Evolutionary conservation across 2,113 vertebrate species (phyloP).

Genomic region (Ranitomeya imitator): DNA sequence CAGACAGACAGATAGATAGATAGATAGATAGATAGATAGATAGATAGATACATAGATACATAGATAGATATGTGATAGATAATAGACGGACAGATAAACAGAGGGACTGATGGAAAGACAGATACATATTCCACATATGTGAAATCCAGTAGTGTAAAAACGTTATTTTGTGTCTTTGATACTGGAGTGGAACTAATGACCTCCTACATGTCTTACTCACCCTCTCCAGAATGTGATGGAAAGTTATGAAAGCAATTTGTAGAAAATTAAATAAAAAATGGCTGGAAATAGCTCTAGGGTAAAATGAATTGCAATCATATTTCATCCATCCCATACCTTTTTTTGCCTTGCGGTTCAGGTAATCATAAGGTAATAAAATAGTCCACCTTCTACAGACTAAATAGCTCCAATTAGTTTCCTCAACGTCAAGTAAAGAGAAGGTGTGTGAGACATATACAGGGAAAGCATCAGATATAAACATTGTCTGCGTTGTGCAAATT

Average conservation of each 20-base stretch:
- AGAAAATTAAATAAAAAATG: background rate
- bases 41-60: too few relatives aligned
- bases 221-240: background rate
- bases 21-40: too few relatives aligned
- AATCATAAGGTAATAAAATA: background rate
- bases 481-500: background rate
- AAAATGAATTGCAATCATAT: constrained; percentile 28
- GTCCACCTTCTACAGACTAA: background rate
- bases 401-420: background rate
- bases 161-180: background rate
- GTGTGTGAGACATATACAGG: background rate
- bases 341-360: background rate
- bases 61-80: too few relatives aligned
- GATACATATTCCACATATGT: background rate
- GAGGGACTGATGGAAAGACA: background rate
- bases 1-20: too few relatives aligned
- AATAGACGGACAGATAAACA: too few relatives aligned
- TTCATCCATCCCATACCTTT: background rate
- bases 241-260: background rate
- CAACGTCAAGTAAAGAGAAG: background rate
- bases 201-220: background rate
- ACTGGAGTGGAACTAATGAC: background rate
- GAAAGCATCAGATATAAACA: background rate
- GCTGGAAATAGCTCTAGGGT: background rate
- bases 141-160: background rate